A percentile compares a stretch with the other conserved stretches of the same genome.
Evolutionary conservation across 2,888 invertebrate genomes (phyloP).

Genomic region (Papilio demoleus): DNA sequence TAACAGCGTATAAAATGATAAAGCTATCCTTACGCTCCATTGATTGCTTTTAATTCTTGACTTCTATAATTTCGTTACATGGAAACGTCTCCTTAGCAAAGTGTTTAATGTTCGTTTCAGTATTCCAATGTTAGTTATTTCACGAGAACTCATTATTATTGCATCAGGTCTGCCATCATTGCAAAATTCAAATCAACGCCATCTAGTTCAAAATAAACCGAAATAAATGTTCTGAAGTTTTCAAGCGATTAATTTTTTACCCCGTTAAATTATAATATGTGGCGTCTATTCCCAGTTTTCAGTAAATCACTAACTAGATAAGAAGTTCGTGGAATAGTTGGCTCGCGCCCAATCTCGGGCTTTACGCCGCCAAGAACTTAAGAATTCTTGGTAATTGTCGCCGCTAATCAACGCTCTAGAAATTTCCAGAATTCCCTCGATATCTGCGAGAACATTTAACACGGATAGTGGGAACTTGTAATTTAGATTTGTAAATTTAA

Average conservation of each 20-base stretch:
- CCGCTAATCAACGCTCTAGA: constrained; percentile 10
- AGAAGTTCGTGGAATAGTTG: constrained; percentile 20
- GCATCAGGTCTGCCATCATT: neutral
- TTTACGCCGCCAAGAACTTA: constrained; percentile 11
- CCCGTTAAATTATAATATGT: constrained; percentile 1
- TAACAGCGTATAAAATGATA: too few species aligned
- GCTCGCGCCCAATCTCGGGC: constrained; percentile 7
- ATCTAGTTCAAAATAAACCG: neutral
- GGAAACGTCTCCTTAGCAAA: too few species aligned
- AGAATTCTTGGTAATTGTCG: constrained; percentile 24
- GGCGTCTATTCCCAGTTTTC: neutral
- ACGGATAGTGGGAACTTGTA: neutral
- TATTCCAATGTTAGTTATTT: too few species aligned
- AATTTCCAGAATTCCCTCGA: constrained; percentile 14
- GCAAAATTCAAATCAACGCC: neutral
- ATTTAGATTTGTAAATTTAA: neutral
- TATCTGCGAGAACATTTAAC: constrained; percentile 2
- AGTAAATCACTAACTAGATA: constrained; percentile 22
- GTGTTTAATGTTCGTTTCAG: too few species aligned
- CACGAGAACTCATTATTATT: too few species aligned
- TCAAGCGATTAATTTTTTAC: neutral
- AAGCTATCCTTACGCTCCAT: too few species aligned
- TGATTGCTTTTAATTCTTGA: too few species aligned
- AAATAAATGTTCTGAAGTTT: neutral
- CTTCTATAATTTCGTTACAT: too few species aligned